phyloP scores from a whole-genome alignment of 2,888 invertebrate species.

The Philonicus albiceps region DNA sequence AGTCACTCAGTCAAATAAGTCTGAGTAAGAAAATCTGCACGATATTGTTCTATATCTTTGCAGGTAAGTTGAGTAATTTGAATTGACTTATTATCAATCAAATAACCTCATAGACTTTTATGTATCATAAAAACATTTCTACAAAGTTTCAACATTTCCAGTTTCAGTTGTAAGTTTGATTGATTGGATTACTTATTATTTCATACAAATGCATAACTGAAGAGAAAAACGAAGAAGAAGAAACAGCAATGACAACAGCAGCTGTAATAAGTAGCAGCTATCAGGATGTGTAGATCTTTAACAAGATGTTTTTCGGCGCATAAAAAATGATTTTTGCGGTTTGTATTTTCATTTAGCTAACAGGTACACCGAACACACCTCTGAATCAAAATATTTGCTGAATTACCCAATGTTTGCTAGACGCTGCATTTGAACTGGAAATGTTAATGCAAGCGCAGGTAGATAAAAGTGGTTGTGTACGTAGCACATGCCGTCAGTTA shows the following conservation, averaged over 20 bases:
- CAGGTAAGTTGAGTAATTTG: not conserved
- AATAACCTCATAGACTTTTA: not conserved
- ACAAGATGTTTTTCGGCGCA: not conserved
- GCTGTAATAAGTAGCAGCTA: not conserved
- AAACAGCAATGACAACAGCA: not conserved
- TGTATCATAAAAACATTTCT: not conserved
- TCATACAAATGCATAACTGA: not conserved
- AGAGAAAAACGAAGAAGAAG: not conserved
- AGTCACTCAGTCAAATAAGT: not conserved
- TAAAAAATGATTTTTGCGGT: not conserved
- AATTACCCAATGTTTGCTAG: not conserved
- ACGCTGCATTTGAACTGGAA: conserved; percentile 34
- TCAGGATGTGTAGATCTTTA: not conserved
- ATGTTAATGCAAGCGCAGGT: not conserved
- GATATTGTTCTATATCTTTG: not conserved
- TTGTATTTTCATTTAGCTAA: not conserved
- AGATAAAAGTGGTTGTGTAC: not conserved
- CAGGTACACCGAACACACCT: not conserved
- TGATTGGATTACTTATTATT: not conserved
- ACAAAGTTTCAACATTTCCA: not conserved
- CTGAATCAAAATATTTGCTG: conserved; percentile 11
- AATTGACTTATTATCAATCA: not conserved
- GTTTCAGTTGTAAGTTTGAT: not conserved
- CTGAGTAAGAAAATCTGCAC: not conserved
- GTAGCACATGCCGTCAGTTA: not conserved